Base-by-base conservation (phyloP, 2,888 invertebrate genomes). In the Sphecodes monilicornis region DNA sequence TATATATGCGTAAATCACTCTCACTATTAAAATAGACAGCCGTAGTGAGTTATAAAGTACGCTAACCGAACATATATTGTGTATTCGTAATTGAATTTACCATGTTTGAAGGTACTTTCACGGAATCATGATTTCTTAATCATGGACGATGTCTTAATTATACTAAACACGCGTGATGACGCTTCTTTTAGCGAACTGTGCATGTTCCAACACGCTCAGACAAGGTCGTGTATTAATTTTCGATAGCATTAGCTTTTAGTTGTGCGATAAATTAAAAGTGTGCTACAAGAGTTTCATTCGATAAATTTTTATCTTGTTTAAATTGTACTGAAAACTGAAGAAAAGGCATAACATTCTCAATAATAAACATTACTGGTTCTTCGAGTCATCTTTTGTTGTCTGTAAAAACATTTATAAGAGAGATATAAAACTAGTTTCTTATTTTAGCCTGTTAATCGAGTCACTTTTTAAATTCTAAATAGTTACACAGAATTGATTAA, bases 1-100 rank as follows among this genome's bases (percentile, higher is more conserved):
- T 50, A 50, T 50, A 50, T 3, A 66, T n/a, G 66, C 32, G 36
- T 66, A 66, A 66, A 66, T 66, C 66, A 66, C 66, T 66, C 66
- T 36, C 66, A 36, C 66, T 66, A 66, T 66, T 66, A 43, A 64
- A 29, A 66, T 43, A 50, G 50, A 54, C 26, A 73, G 41, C 54
- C n/a, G 54, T 26, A 11, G 32, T 39, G 66, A 66, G 66, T 66
- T 36, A 66, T 66, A 66, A 36, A 66, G 66, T 32, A 36, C 22
- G 22, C 66, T 66, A 39, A 22, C 66, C 32, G 66, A 66, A 39
- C 66, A n/a, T 66, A 39, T 22, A 66, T 36, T 36, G 32, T 22
- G n/a, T 22, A 36, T 11, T 39, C 32, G 4, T 66, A 32, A 66
- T 36, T 66, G 36, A 66, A 36, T 66, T 32, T 36, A 66, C 22